These are phyloP conservation scores for Dione vanillae DNA, from an alignment of 2,888 invertebrate genomes.

Conservation along the genomic window DNA sequence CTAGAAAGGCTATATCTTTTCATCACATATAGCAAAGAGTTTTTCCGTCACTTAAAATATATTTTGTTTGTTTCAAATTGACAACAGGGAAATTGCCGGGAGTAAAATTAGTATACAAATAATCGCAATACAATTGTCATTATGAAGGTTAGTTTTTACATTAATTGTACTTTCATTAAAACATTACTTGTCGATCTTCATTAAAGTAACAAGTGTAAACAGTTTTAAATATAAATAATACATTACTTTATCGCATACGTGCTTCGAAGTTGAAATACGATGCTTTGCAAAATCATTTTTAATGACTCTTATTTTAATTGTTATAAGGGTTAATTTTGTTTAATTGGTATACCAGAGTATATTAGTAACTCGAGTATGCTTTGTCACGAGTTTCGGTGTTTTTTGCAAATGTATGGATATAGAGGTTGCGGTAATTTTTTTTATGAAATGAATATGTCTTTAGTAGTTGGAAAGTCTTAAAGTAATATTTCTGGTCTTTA, in stretches of 20 bases:
- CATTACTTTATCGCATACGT: slow-evolving; percentile 51
- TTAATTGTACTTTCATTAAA: slow-evolving; percentile 45
- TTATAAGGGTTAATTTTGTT: slow-evolving; percentile 50
- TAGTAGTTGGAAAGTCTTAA: not conserved
- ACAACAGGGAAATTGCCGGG: too few species aligned
- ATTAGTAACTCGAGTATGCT: slow-evolving; percentile 69
- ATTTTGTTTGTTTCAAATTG: too few species aligned
- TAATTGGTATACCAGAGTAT: slow-evolving; percentile 58
- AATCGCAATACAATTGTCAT: not conserved
- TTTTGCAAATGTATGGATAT: slow-evolving; percentile 39
- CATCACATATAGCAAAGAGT: too few species aligned
- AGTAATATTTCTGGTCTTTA: too few species aligned
- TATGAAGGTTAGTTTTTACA: slow-evolving; percentile 22
- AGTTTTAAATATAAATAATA: slow-evolving; percentile 51
- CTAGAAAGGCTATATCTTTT: too few species aligned
- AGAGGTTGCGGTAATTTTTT: slow-evolving; percentile 21
- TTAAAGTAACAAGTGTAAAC: slow-evolving; percentile 49
- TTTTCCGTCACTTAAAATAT: too few species aligned
- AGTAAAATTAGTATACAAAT: not conserved
- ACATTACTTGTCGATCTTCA: slow-evolving; percentile 46
- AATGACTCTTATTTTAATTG: slow-evolving; percentile 45
- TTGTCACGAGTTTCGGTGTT: slow-evolving; percentile 60
- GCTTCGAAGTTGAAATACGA: slow-evolving; percentile 66
- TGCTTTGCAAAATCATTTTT: slow-evolving; percentile 55
- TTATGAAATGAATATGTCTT: not conserved